Base-by-base conservation (phyloP, 2,797 vertebrate species). In the Synaphobranchus kaupii region DNA sequence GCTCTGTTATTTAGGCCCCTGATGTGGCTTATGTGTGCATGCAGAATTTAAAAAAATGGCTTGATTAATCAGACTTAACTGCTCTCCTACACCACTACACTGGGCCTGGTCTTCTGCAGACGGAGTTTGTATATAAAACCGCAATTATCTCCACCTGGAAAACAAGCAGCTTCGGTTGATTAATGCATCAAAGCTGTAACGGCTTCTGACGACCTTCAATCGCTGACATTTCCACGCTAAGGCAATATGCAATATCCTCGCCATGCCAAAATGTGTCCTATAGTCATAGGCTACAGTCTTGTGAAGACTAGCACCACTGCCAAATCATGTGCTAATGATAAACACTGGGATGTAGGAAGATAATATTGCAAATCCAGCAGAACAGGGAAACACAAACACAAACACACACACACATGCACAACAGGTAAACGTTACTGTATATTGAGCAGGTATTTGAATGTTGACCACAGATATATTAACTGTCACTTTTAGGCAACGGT, bases 61-160 rank as follows among this genome's bases (percentile, higher is more conserved):
- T 81, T 48, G 44, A 81, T 81, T 81, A 81, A 50, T 81, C 78
- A 81, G 44, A 50, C 47, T 81, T n/a, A 81, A 48, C 22, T 48
- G 78, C 25, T 48, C 44, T 50, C 44, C 78, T 48, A 44, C 12
- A 0, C 78, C 47, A 50, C 22, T 10, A n/a, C 20, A 50, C 6
- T n/a, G 47, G 28, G 22, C 22, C 78, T n/a, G 47, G 31, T 9
- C 20, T 47, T 47, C 44, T 10, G 78, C 10, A 20, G 22, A 4
- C 20, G 5, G 34, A 78, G 73, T 78, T 44, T 31, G 39, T 39
- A 47, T 44, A 47, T 78, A 44, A 78, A 78, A 44, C 4, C 39
- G 10, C 73, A 17, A 2, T 47, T 22, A 3, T 78, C 39, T 25
- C 5, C 34, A 0, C 8, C 17, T 44, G 39, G 8, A 78, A 47